These are phyloP conservation scores for Hemitrygon akajei DNA, from an alignment of 2,797 vertebrate species.

Conservation along the genomic window DNA sequence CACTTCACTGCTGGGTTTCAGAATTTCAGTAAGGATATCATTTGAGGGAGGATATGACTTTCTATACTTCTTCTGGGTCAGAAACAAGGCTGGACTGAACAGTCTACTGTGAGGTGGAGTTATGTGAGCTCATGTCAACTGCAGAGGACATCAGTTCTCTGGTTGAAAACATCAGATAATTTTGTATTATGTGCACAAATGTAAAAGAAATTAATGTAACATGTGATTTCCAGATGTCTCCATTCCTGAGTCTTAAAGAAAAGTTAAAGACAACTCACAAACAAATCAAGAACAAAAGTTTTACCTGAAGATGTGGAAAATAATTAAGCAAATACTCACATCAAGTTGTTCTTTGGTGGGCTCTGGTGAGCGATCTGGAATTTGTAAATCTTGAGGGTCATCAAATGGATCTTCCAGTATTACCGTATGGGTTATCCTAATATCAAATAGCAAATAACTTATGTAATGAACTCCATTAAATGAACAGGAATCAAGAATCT, in stretches of 20 bases:
- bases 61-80: too few species aligned
- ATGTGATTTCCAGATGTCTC: background rate
- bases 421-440: slow-evolving; percentile 92
- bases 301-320: background rate
- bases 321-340: slow-evolving; percentile 58
- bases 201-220: background rate
- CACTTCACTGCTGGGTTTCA: too few species aligned
- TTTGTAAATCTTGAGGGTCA: slow-evolving; percentile 73
- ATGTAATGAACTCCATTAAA: background rate
- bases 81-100: too few species aligned
- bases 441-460: background rate
- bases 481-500: background rate
- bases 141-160: too few species aligned
- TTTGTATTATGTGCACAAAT: background rate
- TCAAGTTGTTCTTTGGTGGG: slow-evolving; percentile 87
- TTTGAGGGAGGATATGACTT: too few species aligned
- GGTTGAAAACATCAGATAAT: background rate
- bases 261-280: background rate
- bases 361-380: slow-evolving; percentile 87
- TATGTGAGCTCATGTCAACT: too few species aligned
- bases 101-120: too few species aligned
- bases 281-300: background rate
- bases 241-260: background rate
- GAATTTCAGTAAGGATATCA: too few species aligned
- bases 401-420: slow-evolving; percentile 92